Base-by-base conservation (phyloP, 2,113 vertebrate genomes). In the Laterallus jamaicensis region DNA sequence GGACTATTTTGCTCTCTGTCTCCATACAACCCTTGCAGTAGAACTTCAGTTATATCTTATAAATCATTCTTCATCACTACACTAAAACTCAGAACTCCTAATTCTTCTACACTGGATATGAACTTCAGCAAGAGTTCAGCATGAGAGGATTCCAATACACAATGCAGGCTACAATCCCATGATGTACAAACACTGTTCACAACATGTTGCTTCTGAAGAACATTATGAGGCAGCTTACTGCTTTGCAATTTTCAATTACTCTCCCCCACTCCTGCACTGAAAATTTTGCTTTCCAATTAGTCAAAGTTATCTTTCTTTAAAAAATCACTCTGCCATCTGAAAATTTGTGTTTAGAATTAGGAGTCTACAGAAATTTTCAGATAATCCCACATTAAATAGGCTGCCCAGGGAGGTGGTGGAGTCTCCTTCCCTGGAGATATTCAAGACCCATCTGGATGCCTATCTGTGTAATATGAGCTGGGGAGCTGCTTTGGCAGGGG, bases 151-250 rank as follows among this genome's bases (percentile, higher is more conserved):
- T 83, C 35, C 17, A 55, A 3, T 4, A 18, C 12, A 6, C 15
- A 32, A 40, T 3, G 7, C 37, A 31, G 4, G 17, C 4, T 37
- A 40, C 50, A 89, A 17, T 29, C 18, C 9, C 6, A 58, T 77
- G 8, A 19, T 2, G 64, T 1, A 42, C 3, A 47, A 68, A n/a
- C 1, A 6, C 2, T 31, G 31, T 28, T 73, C 32, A 31, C 7
- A 29, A 58, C 80, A 28, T 10, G 59, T 64, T 89, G 32, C 12
- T 83, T 74, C 52, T 44, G 29, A 74, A 74, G 16, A 80, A 42
- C 12, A 15, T 58, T 32, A 31, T 10, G 66, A 67, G 50, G 24
- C 12, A 59, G 29, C 7, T 59, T 67, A 35, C 9, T 15, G 16
- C 18, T n/a, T 70, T 67, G 50, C 18, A 47, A 44, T 42, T 50